Evolutionary conservation across 2,888 invertebrate genomes (phyloP), one percentile per base, ranked within the genome.

Genomic region (Kryphioiulus occultus): DNA sequence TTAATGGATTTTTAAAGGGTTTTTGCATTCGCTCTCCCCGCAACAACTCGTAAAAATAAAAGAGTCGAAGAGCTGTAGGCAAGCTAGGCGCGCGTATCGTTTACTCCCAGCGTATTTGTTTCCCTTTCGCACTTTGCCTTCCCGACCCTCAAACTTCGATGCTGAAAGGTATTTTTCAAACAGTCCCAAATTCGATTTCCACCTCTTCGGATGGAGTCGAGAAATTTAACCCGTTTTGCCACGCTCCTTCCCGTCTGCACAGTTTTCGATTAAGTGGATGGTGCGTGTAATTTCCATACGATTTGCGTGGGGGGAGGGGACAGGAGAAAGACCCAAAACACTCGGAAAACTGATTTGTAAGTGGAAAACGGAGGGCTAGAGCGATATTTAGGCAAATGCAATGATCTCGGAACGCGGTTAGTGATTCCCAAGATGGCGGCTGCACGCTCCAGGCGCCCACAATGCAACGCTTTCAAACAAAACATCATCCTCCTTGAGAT

Each of bases 1-100:
- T n/a, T 59, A 59, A 59, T 59, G 59, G 59, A 59, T 59, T 59
- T 59, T 59, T 59, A 59, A 59, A 59, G 59, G 59, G 59, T 59
- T 59, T 59, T 59, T 17, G 59, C 59, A 59, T 59, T 19, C 59
- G 59, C n/a, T 9, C n/a, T 9, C n/a, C 59, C n/a, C 59, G 59
- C 59, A 59, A n/a, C 59, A n/a, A 59, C 59, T 59, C 59, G 22
- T 59, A 59, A 59, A 59, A 59, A 59, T n/a, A 59, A 2, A n/a
- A 59, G 53, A 53, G 53, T 53, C 53, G 42, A 53, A 59, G n/a
- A 59, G 59, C 59, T 59, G 19, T n/a, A 59, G 59, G 59, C 59
- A 22, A 59, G n/a, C 5, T 5, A 59, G 53, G 53, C 12, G 42
- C 42, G 42, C 7, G 22, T 59, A 59, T 59, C 59, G 22, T 9